Conservation (phyloP, 2,888 invertebrate genomes). For the Catocala nupta region DNA sequence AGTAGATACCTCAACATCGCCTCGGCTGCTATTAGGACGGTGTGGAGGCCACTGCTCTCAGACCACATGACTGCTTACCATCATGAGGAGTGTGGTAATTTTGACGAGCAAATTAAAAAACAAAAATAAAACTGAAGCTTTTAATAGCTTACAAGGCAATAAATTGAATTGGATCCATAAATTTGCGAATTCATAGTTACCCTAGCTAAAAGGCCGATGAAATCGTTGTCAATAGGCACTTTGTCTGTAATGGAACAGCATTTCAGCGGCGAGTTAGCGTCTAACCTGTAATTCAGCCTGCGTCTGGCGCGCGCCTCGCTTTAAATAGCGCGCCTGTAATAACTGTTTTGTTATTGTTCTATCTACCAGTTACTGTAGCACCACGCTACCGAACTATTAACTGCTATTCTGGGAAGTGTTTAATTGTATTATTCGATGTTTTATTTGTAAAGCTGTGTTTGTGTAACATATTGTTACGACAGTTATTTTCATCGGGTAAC, state of each 20-base stretch:
- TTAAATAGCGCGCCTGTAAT: constrained; percentile 40
- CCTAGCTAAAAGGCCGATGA: constrained; percentile 15
- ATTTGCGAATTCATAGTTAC: not conserved
- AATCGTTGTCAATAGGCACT: constrained; percentile 36
- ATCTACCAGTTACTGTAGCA: constrained; percentile 7
- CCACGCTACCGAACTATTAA: not conserved
- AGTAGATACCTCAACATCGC: too few relatives aligned
- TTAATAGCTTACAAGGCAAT: too few relatives aligned
- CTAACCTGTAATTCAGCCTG: constrained; percentile 51
- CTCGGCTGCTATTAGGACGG: too few relatives aligned
- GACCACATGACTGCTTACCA: too few relatives aligned
- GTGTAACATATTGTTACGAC: too few relatives aligned
- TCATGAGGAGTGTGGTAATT: too few relatives aligned
- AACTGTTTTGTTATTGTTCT: constrained; percentile 38
- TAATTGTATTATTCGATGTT: not conserved
- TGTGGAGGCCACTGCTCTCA: too few relatives aligned
- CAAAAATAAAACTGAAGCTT: too few relatives aligned
- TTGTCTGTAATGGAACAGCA: constrained; percentile 46
- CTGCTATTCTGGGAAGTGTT: not conserved
- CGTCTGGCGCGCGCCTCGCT: constrained; percentile 34
- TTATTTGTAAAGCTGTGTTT: not conserved
- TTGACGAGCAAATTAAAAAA: too few relatives aligned
- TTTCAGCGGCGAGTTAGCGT: constrained; percentile 38
- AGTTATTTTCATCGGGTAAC: too few relatives aligned
- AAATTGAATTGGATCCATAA: too few relatives aligned